Conservation (phyloP, 2,888 invertebrate genomes). For the Nephrocerus scutellatus region DNA sequence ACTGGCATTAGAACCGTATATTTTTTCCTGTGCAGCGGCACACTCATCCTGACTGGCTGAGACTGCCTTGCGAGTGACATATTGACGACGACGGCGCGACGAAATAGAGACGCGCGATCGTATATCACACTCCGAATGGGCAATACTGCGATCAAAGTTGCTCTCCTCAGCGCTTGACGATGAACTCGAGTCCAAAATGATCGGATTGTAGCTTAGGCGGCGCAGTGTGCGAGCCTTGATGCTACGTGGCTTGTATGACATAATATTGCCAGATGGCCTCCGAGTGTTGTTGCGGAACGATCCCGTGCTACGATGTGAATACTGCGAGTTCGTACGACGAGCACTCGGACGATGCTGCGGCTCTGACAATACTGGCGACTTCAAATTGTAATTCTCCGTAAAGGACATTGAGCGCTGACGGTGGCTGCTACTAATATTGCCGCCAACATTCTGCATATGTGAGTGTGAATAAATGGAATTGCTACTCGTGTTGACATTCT, state of each 20-base stretch:
- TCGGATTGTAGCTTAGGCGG: constrained; percentile 55
- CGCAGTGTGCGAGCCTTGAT: constrained; percentile 51
- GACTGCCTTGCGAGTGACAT: constrained; percentile 40
- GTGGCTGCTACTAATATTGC: constrained; percentile 26
- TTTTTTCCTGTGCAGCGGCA: constrained; percentile 36
- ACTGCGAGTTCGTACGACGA: constrained; percentile 19
- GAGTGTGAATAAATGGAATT: constrained; percentile 34
- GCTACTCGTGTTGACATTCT: constrained; percentile 36
- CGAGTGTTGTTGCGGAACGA: constrained; percentile 27
- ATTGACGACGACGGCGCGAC: constrained; percentile 37
- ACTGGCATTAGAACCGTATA: constrained; percentile 49
- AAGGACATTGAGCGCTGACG: constrained; percentile 51
- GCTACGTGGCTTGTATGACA: constrained; percentile 47
- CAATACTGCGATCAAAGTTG: constrained; percentile 45
- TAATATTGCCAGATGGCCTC: constrained; percentile 19
- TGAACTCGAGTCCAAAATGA: constrained; percentile 51
- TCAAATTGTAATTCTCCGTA: constrained; percentile 47
- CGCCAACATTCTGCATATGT: constrained; percentile 3
- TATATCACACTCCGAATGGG: constrained; percentile 54
- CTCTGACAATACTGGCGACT: constrained; percentile 40
- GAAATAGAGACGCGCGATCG: constrained; percentile 39
- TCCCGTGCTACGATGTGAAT: constrained; percentile 21
- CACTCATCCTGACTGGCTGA: constrained; percentile 37
- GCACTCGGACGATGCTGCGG: constrained; percentile 29
- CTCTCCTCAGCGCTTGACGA: constrained; percentile 53